These are phyloP conservation scores for Tinea semifulvella DNA, from an alignment of 2,888 invertebrate species.

Conservation along the genomic window DNA sequence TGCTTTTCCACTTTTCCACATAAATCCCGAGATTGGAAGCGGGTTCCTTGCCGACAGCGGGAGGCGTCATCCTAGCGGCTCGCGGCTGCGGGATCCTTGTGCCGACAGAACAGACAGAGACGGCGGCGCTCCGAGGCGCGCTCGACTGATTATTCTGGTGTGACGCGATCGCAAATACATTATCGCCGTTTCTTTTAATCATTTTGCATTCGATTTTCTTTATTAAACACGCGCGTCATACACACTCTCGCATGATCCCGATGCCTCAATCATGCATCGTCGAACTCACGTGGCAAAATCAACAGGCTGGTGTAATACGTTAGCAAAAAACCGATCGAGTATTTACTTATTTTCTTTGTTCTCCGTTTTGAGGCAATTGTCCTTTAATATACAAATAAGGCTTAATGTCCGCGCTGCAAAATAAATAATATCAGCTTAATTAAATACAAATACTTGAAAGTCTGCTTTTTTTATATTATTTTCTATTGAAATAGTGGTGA, in stretches of 20 bases:
- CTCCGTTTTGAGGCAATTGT: conserved; percentile 26
- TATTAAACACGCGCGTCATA: conserved; percentile 42
- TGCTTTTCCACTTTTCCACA: conserved; percentile 72
- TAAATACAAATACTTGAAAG: too few species aligned
- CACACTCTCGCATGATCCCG: conserved; percentile 42
- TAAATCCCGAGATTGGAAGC: conserved; percentile 57
- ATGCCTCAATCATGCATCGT: conserved; percentile 44
- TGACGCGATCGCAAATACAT: conserved; percentile 65
- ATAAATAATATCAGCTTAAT: too few species aligned
- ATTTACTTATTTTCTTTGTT: conserved; percentile 45
- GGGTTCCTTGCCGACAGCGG: conserved; percentile 55
- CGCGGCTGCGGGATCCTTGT: conserved; percentile 53
- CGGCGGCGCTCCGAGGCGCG: conserved; percentile 42
- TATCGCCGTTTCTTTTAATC: conserved; percentile 65
- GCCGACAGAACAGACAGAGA: conserved; percentile 49
- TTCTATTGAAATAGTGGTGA: too few species aligned
- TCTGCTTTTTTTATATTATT: too few species aligned
- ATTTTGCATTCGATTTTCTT: conserved; percentile 60
- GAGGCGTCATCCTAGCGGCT: conserved; percentile 59
- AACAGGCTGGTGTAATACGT: conserved; percentile 49
- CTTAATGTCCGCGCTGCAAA: too few species aligned
- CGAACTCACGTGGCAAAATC: conserved; percentile 54
- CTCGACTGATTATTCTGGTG: conserved; percentile 60
- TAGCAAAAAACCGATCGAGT: neutral
- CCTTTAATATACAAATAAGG: neutral